Conservation (phyloP, 2,888 invertebrate genomes). For the Timema podura region DNA sequence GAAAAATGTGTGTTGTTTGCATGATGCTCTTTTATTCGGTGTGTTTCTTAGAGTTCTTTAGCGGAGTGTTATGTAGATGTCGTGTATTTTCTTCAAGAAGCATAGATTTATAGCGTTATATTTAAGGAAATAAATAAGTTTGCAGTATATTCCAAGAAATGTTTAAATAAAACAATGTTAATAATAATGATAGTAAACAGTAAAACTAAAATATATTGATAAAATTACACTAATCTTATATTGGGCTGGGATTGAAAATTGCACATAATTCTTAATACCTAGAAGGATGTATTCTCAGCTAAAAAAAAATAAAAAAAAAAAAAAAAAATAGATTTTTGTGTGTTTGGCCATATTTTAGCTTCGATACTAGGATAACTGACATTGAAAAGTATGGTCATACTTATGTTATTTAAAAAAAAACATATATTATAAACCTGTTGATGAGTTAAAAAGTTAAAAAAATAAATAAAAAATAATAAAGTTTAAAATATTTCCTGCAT, state of each 20-base stretch:
- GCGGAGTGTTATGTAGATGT: too few relatives aligned
- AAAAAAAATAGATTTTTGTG: neutral
- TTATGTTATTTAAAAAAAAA: constrained; percentile 1
- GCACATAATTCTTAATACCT: constrained; percentile 7
- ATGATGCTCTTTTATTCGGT: too few relatives aligned
- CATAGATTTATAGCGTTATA: too few relatives aligned
- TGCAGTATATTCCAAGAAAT: constrained; percentile 6
- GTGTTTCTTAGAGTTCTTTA: too few relatives aligned
- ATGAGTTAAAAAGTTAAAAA: neutral
- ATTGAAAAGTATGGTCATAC: constrained; percentile 2
- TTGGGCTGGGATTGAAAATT: constrained; percentile 3
- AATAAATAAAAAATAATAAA: neutral
- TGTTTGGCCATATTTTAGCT: constrained; percentile 14
- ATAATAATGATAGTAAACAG: constrained; percentile 10
- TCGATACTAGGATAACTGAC: neutral
- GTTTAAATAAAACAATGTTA: neutral
- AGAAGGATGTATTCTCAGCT: constrained; percentile 9
- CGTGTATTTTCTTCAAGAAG: too few relatives aligned
- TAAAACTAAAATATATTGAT: neutral
- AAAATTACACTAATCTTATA: constrained; percentile 7
- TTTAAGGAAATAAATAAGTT: neutral
- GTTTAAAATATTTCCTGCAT: constrained; percentile 15
- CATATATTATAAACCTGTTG: constrained; percentile 15
- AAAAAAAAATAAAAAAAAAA: neutral
- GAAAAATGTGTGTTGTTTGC: too few relatives aligned